Base-by-base conservation (phyloP, 2,888 invertebrate genomes). In the Halictus quadricinctus region DNA sequence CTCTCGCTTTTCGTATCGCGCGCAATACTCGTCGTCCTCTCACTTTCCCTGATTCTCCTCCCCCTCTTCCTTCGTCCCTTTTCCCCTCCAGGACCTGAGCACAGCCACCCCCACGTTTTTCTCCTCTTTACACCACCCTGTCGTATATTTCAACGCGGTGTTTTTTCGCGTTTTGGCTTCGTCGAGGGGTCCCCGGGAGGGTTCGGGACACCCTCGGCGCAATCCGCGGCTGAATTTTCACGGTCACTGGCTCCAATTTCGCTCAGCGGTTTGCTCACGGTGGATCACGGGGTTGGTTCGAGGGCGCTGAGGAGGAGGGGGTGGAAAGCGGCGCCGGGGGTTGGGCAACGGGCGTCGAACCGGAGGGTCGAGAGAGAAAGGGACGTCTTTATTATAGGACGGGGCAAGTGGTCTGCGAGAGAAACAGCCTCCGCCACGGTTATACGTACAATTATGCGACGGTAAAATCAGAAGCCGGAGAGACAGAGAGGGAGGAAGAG, bases 171-270 rank as follows among this genome's bases (percentile, higher is more conserved):
- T 43, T 50, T 29, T 12, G 73, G 1, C 50, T 48, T 18, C 48
- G 41, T 25, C 66, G 58, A 60, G 7, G 36, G 69, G 15, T 41
- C 79, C 60, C 50, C 54, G 46, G 13, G 76, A 66, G 85, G 80
- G 70, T 81, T 81, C 60, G 83, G 76, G 80, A 87, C 79, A 77
- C 89, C 90, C 87, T 87, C 84, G 85, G 81, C 72, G 88, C 90
- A 90, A 90, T 89, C 88, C 83, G 76, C 86, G 90, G 87, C 84
- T 50, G 87, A 90, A 92, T 93, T 93, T 93, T 93, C 93, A 92
- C 93, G 92, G 91, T 92, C 91, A 92, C 92, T 90, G 91, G 90
- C 90, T 92, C 87, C 93, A 92, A 93, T 93, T 91, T 92, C 92
- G 89, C 91, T 89, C 70, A 79, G 79, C 74, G 70, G 83, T 66